phyloP scores from a whole-genome alignment of 2,888 invertebrate species.

The Papilio gigon region DNA sequence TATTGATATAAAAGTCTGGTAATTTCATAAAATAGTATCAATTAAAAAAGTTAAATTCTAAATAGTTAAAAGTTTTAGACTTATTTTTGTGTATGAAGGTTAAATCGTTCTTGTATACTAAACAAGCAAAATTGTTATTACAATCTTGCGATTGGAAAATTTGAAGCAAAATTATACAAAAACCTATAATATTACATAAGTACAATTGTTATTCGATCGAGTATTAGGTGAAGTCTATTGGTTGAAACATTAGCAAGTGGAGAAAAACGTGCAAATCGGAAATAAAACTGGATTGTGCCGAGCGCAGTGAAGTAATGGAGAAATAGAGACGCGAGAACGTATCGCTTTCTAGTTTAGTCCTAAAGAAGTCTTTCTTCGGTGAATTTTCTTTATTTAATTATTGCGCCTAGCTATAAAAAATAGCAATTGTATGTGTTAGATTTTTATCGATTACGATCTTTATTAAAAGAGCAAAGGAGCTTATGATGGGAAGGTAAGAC shows the following conservation, averaged over 20 bases:
- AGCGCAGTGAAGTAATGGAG: conserved; percentile 12
- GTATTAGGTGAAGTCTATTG: background rate
- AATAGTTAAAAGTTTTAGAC: too few relatives aligned
- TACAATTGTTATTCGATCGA: background rate
- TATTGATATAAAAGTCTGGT: too few relatives aligned
- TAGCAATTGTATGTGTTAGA: background rate
- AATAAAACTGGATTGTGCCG: conserved; percentile 27
- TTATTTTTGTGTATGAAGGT: too few relatives aligned
- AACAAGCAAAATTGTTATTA: too few relatives aligned
- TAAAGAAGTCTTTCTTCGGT: background rate
- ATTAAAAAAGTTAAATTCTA: too few relatives aligned
- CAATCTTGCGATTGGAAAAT: too few relatives aligned
- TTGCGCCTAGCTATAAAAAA: background rate
- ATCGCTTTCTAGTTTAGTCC: background rate
- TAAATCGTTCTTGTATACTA: too few relatives aligned
- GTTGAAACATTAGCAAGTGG: background rate
- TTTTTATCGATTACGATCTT: background rate
- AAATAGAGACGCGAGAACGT: conserved; percentile 22
- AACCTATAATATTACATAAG: too few relatives aligned
- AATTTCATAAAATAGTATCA: too few relatives aligned
- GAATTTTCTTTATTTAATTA: background rate
- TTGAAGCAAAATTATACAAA: too few relatives aligned
- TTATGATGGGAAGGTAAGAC: too few relatives aligned
- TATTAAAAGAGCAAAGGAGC: background rate
- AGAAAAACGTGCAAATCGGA: conserved; percentile 35